Conservation (phyloP, 2,797 vertebrate genomes). For the Scarus forsteni region DNA sequence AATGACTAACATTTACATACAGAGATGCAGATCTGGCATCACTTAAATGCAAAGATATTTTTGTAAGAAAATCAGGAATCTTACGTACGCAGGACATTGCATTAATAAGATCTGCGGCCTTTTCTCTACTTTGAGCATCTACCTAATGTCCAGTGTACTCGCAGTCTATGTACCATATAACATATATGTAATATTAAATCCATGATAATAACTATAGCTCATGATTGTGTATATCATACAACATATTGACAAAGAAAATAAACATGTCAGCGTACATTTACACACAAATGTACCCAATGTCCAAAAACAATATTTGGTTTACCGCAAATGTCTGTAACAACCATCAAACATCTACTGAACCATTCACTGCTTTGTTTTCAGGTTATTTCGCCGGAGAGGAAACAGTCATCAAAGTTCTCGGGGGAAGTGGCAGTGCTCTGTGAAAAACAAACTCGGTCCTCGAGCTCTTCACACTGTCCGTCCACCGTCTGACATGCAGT, state of each 20-base stretch:
- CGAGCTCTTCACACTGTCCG: slow-evolving; percentile 64
- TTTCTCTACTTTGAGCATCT: slow-evolving; percentile 55
- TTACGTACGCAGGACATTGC: slow-evolving; percentile 18
- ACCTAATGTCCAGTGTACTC: slow-evolving; percentile 79
- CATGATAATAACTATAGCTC: slow-evolving; percentile 44
- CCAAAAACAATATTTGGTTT: slow-evolving; percentile 54
- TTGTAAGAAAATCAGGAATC: slow-evolving; percentile 32
- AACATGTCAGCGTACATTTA: slow-evolving; percentile 53
- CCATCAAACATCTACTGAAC: slow-evolving; percentile 44
- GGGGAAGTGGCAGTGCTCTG: slow-evolving; percentile 52
- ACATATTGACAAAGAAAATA: slow-evolving; percentile 51
- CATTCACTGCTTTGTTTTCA: slow-evolving; percentile 54
- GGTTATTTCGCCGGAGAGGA: slow-evolving; percentile 54
- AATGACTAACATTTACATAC: neutral
- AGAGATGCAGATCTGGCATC: neutral
- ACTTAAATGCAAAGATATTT: slow-evolving; percentile 32
- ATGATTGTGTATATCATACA: slow-evolving; percentile 54
- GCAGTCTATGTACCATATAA: slow-evolving; percentile 74
- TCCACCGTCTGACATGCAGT: slow-evolving; percentile 57
- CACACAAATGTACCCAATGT: slow-evolving; percentile 42
- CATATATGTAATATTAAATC: slow-evolving; percentile 61
- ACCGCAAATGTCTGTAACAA: slow-evolving; percentile 39
- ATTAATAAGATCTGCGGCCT: slow-evolving; percentile 21
- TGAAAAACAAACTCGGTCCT: slow-evolving; percentile 63
- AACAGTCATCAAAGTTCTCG: slow-evolving; percentile 50